Evolutionary conservation across 1,140 invertebrate species (phyloP), one percentile per base, ranked within the genome.

Genomic region (Atopsyche davidsoni): DNA sequence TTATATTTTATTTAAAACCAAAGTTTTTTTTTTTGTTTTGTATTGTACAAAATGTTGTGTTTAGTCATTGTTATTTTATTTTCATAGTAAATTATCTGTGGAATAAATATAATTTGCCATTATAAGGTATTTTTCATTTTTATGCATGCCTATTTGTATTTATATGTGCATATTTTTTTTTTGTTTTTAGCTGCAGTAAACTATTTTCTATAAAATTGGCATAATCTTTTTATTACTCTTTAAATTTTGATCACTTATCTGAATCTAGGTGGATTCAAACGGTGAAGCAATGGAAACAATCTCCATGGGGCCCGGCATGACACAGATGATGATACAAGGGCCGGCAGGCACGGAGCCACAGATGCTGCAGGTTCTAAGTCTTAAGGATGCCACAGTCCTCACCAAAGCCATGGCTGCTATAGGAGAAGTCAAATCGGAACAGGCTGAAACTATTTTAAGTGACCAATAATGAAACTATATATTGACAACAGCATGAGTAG

Each of bases 251-350:
- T 19, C 17, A 24, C 18, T 51, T 36, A 24, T 24, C 48, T n/a
- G 28, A 32, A 14, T 46, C 4, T 60, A 81, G 79, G 76, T 86
- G 56, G 83, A 86, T 58, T 78, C 80, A 48, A 79, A 77, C 60
- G 78, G 76, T 19, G 82, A 83, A 60, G 77, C 67, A 58, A 77
- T 78, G 70, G 86, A 81, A 70, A 83, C 78, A 54, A 78, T 76
- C 57, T 86, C 75, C 48, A 80, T 80, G 67, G 80, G 79, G 58
- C 83, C 76, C 46, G 83, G 75, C 50, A 85, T 86, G 64, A 84
- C 86, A 60, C 84, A 86, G 55, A 86, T 88, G 74, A 85, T 87
- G 70, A 83, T 88, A 65, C 77, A 87, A 75, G 74, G 82, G 58
- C 73, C 81, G 3, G 75, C 77, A 4, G 81, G 79, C 25, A 75